Evolutionary conservation across 2,113 vertebrate genomes (phyloP).

Genomic region (Zapornia atra): DNA sequence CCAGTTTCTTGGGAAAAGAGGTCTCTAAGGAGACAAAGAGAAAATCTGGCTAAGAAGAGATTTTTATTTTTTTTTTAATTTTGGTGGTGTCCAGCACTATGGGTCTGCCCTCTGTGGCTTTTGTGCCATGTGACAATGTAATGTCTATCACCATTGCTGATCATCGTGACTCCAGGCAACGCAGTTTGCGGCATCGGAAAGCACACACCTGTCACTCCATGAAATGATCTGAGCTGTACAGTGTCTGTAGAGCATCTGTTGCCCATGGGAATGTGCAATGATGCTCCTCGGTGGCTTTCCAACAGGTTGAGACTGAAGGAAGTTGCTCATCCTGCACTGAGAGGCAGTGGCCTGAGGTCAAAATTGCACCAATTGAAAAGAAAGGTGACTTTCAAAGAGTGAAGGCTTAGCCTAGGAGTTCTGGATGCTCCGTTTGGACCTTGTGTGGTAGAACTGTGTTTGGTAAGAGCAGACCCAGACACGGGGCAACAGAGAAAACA

Average conservation of each 20-base stretch:
- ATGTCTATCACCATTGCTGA: not conserved
- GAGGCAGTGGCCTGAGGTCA: not conserved
- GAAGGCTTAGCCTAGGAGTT: not conserved
- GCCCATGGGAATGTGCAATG: not conserved
- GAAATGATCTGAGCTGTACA: not conserved
- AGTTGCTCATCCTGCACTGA: not conserved
- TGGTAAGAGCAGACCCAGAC: not conserved
- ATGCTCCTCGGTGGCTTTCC: not conserved
- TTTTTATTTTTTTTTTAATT: not conserved
- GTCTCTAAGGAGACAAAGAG: not conserved
- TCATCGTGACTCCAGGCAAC: not conserved
- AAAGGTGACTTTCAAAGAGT: not conserved
- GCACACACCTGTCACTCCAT: not conserved
- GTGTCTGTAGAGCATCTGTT: not conserved
- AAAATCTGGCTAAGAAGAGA: not conserved
- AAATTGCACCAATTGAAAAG: not conserved
- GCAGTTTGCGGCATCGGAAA: not conserved
- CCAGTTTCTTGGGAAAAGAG: not conserved
- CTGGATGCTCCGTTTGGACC: not conserved
- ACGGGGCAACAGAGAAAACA: not conserved
- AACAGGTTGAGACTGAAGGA: not conserved
- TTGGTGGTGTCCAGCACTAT: not conserved
- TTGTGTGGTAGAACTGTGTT: not conserved
- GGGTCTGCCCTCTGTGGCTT: not conserved
- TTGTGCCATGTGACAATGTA: not conserved